Base-by-base conservation (phyloP, 1,140 invertebrate genomes). In the Drosophila sulfurigaster region DNA sequence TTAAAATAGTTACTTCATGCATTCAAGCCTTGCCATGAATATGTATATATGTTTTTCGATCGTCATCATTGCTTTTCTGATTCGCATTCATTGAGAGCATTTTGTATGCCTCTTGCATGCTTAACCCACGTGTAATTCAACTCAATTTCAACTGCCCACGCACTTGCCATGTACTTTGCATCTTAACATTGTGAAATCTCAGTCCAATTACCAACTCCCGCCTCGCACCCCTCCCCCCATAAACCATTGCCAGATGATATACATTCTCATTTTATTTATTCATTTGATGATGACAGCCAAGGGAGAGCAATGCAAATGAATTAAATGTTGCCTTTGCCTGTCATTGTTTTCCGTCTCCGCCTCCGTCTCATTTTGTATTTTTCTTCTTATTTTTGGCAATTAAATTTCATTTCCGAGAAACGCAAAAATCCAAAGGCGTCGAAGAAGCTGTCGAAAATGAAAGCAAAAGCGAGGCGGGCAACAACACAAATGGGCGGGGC, bases 351-450 rank as follows among this genome's bases (percentile, higher is more conserved):
- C 16, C 20, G 3, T 43, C 30, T 28, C 43, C 45, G 13, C 10
- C 5, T 57, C 32, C 2, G 15, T 51, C 25, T 13, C 4, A 51
- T 68, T 32, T 41, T 11, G 46, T 51, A 28, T 62, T 51, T 66
- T 70, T 73, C 67, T 79, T 88, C 67, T 79, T 88, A 80, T 87
- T 82, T 88, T 52, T 78, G 79, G 73, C 82, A 87, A 87, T 87
- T 87, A 87, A 87, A 88, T 88, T 82, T 88, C 66, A 88, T 88
- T 87, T 65, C 69, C 51, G 45, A 59, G 41, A 66, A 82, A 81
- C 32, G 46, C 16, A 65, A 52, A 68, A 66, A 64, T 67, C 32
- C 65, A 62, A 69, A 66, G 76, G 66, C 59, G 56, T 59, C 59
- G 46, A 69, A 49, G 78, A 78, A 68, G 45, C 58, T 63, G 15